phyloP scores from a whole-genome alignment of 2,888 invertebrate species.

The Cybosia mesomella region DNA sequence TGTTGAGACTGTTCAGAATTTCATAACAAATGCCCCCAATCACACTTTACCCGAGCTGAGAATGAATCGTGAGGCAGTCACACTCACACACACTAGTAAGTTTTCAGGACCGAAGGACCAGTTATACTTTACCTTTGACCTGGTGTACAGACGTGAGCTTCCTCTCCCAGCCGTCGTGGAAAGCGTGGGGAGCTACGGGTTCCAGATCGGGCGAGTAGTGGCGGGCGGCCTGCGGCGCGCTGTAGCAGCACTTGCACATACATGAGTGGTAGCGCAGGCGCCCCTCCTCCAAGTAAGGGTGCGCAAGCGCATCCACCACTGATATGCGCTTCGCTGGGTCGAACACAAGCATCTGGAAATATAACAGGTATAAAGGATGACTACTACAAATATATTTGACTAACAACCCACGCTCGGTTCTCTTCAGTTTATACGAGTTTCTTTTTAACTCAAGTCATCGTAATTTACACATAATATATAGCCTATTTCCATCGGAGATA shows the following conservation, averaged over 20 bases:
- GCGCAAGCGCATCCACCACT: slow-evolving; percentile 97
- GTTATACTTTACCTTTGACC: slow-evolving; percentile 94
- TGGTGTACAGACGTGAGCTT: slow-evolving; percentile 97
- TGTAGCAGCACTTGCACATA: slow-evolving; percentile 99
- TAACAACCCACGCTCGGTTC: too few species aligned
- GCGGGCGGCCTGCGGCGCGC: slow-evolving; percentile 85
- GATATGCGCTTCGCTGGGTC: slow-evolving; percentile 99
- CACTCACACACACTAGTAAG: too few species aligned
- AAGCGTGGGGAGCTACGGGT: slow-evolving; percentile 95
- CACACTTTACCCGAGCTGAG: too few species aligned
- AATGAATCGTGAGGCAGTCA: too few species aligned
- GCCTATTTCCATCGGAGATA: too few species aligned
- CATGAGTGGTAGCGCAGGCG: slow-evolving; percentile 99
- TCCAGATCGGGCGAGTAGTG: slow-evolving; percentile 97
- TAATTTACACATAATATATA: too few species aligned
- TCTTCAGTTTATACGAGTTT: too few species aligned
- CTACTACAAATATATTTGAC: too few species aligned
- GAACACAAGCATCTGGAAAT: slow-evolving; percentile 98
- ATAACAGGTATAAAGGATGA: background rate
- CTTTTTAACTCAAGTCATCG: too few species aligned
- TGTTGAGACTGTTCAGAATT: too few species aligned
- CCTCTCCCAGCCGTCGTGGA: slow-evolving; percentile 98
- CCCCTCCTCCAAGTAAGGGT: slow-evolving; percentile 99
- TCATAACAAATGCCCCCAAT: too few species aligned
- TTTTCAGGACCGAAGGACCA: too few species aligned